Base-by-base conservation (phyloP, 2,797 vertebrate genomes). In the Sebastes diploproa region DNA sequence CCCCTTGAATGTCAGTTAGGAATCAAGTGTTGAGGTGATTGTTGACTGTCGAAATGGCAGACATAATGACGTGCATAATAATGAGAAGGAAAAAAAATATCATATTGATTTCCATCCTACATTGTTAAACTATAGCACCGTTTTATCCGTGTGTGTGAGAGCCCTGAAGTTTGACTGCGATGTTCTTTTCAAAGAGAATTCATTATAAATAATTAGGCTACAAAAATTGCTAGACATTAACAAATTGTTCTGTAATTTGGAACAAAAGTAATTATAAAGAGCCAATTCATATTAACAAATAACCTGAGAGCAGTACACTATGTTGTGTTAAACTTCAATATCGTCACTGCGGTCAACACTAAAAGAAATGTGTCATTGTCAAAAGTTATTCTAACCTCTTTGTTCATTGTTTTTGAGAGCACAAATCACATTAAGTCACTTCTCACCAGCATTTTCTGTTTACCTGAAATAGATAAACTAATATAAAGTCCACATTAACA, bases 21-120 rank as follows among this genome's bases (percentile, higher is more conserved):
- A 88, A 91, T 88, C 86, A 78, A 82, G 80, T 80, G 83, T 88
- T 80, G 72, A 83, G 79, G 88, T 84, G 82, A 85, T 81, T 91
- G 85, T 82, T 91, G 85, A 92, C 81, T 85, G 77, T 63, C 88
- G 73, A 90, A 93, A 92, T 85, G 85, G 78, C 82, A 89, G 77
- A 75, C 66, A 66, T 87, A 84, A 89, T 82, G 64, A 79, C 25
- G 16, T 78, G 81, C 84, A 88, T 90, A 77, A 77, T 58, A 86
- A 92, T 83, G 66, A 75, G 32, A 10, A 27, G 67, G 34, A 8
- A 12, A 12, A 12, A 22, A 61, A 78, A 72, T 71, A 80, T 73
- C 46, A 38, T 54, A 86, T 77, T 82, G 54, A 81, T 86, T 84
- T 85, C 50, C 27, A 62, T 72, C 14, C 42, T 80, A 55, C 55